Conservation (phyloP, 2,797 vertebrate species). For the Aphelocoma californica region DNA sequence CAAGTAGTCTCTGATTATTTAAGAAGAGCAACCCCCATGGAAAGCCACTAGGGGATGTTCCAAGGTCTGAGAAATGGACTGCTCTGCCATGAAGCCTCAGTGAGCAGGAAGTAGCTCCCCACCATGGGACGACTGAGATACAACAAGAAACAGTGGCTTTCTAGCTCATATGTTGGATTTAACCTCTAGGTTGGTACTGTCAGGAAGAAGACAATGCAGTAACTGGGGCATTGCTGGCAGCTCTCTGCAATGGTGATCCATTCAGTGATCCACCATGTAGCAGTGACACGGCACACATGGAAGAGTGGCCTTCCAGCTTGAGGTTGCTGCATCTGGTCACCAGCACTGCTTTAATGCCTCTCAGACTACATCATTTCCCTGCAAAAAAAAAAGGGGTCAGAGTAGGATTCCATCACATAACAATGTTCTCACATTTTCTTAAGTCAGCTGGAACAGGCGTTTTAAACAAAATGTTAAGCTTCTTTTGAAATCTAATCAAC, state of each 20-base stretch:
- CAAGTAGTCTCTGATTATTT: not conserved
- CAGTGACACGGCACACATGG: accelerated
- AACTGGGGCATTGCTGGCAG: not conserved
- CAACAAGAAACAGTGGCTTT: not conserved
- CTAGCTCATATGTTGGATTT: not conserved
- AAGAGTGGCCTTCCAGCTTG: not conserved
- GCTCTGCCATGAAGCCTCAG: not conserved
- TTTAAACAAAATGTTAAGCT: not conserved
- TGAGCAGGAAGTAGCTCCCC: not conserved
- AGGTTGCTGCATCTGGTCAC: not conserved
- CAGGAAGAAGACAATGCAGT: not conserved
- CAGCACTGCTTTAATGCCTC: not conserved
- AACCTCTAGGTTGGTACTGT: not conserved
- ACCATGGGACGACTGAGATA: not conserved
- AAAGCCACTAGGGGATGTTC: not conserved
- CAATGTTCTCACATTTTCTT: not conserved
- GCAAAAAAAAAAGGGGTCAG: not conserved
- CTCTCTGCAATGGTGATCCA: not conserved
- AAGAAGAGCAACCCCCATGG: not conserved
- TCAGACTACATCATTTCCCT: not conserved
- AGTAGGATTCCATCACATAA: not conserved
- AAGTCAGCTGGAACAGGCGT: not conserved
- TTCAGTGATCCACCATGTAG: not conserved
- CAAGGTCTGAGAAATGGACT: not conserved
- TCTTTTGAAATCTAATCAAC: not conserved